A percentile compares a stretch with the other conserved stretches of the same genome.
These are phyloP conservation scores for Dasypolia templi DNA, from an alignment of 2,888 invertebrate species.

Conservation along the genomic window DNA sequence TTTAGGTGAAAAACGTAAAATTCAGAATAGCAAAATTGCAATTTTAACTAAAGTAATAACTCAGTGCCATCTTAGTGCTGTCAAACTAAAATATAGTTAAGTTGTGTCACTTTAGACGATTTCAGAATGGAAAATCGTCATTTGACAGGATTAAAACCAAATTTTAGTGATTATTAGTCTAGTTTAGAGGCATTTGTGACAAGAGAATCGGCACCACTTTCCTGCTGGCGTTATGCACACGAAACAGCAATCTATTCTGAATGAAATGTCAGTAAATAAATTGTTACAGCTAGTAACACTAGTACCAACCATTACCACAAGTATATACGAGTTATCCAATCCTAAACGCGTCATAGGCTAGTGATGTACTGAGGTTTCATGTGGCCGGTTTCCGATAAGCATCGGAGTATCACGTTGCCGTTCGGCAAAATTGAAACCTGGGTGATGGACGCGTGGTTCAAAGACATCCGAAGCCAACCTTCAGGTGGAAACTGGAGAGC, in stretches of 20 bases:
- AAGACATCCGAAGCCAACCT: conserved; percentile 97
- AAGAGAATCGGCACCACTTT: too few species aligned
- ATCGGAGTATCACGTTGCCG: conserved; percentile 95
- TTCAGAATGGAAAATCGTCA: too few species aligned
- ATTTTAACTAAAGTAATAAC: too few species aligned
- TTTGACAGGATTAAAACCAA: too few species aligned
- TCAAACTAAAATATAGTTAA: too few species aligned
- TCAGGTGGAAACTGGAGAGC: conserved; percentile 99
- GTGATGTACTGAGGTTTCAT: conserved; percentile 94
- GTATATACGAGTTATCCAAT: conserved; percentile 2
- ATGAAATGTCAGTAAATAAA: neutral
- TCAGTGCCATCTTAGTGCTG: too few species aligned
- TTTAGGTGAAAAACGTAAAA: too few species aligned
- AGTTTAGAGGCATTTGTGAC: too few species aligned
- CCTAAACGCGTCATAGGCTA: conserved; percentile 83
- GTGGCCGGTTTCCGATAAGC: conserved; percentile 97
- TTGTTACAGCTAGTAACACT: neutral
- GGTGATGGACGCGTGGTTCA: conserved; percentile 98
- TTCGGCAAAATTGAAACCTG: conserved; percentile 96
- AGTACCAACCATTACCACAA: conserved; percentile 22
- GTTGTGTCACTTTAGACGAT: too few species aligned
- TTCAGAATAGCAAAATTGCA: too few species aligned
- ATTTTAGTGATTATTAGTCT: too few species aligned
- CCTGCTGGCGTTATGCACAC: too few species aligned
- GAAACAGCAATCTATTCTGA: neutral